Evolutionary conservation across 2,888 invertebrate genomes (phyloP).

Genomic region (Seladonia tumulorum): DNA sequence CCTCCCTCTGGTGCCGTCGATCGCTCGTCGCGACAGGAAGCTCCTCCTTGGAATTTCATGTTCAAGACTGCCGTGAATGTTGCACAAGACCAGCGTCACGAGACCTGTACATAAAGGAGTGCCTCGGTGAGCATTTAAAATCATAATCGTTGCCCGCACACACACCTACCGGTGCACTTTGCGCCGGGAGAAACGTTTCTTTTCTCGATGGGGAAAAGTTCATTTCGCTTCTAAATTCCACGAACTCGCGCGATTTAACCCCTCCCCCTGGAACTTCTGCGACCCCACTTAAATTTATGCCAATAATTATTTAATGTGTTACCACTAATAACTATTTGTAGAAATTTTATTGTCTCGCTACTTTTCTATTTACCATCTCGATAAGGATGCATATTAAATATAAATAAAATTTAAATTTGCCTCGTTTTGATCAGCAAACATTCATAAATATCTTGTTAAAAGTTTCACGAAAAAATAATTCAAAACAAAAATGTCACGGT

Average conservation of each 20-base stretch:
- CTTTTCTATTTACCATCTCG: no score
- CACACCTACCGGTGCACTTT: neutral
- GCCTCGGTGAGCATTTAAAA: slow-evolving; percentile 21
- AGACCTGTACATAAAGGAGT: slow-evolving; percentile 70
- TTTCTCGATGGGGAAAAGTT: neutral
- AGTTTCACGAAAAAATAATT: no score
- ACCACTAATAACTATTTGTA: no score
- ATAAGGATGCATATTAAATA: no score
- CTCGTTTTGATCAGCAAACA: no score
- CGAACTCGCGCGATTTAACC: neutral
- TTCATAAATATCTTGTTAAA: no score
- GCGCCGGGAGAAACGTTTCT: neutral
- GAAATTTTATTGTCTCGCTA: no score
- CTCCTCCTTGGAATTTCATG: slow-evolving; percentile 75
- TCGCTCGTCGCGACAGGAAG: slow-evolving; percentile 79
- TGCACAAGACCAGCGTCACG: slow-evolving; percentile 75
- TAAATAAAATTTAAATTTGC: no score
- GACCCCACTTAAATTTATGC: neutral
- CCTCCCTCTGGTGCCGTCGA: slow-evolving; percentile 82
- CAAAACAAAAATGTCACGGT: no score
- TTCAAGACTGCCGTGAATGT: slow-evolving; percentile 71
- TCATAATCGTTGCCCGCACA: neutral
- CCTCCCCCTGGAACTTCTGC: no score
- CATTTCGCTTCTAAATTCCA: neutral
- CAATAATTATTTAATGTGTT: neutral